These are phyloP conservation scores for Auanema sp. DNA, from an alignment of 2,888 invertebrate genomes.

Conservation along the genomic window DNA sequence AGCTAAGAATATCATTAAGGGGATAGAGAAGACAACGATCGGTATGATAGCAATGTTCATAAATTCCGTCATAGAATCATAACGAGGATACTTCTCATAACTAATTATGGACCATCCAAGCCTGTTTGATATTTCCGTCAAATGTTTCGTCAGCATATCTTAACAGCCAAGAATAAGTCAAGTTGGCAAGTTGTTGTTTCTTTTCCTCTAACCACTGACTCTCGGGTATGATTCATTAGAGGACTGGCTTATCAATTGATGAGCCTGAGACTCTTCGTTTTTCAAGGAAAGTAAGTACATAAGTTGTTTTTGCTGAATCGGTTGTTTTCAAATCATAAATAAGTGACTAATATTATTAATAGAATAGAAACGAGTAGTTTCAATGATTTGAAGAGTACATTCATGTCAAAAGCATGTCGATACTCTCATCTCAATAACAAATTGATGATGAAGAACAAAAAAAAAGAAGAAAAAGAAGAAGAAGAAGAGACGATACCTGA, in stretches of 20 bases:
- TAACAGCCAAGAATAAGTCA: slow-evolving; percentile 1
- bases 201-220: not conserved
- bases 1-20: slow-evolving; percentile 61
- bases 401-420: no score
- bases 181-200: not conserved
- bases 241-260: no score
- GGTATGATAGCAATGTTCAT: slow-evolving; percentile 62
- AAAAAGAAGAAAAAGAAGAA: slow-evolving; percentile 4
- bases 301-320: no score
- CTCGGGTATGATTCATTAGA: no score
- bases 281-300: no score
- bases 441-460: not conserved
- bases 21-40: slow-evolving; percentile 56
- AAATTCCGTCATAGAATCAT: slow-evolving; percentile 58
- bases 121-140: slow-evolving; percentile 47
- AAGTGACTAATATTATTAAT: no score
- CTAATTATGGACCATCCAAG: slow-evolving; percentile 57
- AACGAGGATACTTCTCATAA: slow-evolving; percentile 57
- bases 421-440: not conserved
- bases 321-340: no score
- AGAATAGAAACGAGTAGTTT: no score
- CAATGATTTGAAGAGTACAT: no score
- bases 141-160: slow-evolving; percentile 53
- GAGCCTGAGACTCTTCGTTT: no score
- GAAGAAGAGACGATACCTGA: slow-evolving; percentile 37